Evolutionary conservation across 53 echinoderm and acorn worm genomes (phyloP).

Genomic region (Actinopyga echinites): DNA sequence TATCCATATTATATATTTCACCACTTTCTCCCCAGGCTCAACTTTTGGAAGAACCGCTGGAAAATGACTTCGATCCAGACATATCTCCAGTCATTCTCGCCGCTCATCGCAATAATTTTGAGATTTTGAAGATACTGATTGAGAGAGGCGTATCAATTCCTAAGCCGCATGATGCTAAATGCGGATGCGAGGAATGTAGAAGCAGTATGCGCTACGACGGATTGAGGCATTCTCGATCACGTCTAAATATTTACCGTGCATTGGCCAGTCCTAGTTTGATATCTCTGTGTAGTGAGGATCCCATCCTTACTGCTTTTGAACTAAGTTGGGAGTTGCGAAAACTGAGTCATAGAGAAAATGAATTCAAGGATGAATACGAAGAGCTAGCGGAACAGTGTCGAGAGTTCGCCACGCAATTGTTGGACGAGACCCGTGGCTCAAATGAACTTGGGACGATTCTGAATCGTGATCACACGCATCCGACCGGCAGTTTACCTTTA

Average conservation of each 20-base stretch:
- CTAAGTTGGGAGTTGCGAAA: slow-evolving; percentile 95
- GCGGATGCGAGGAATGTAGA: slow-evolving; percentile 96
- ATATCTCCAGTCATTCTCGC: slow-evolving; percentile 93
- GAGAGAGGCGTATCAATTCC: slow-evolving; percentile 97
- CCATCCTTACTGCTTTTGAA: slow-evolving; percentile 94
- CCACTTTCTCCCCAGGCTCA: slow-evolving; percentile 58
- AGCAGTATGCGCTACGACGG: slow-evolving; percentile 96
- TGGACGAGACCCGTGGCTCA: slow-evolving; percentile 95
- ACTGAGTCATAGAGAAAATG: slow-evolving; percentile 91
- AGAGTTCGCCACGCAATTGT: slow-evolving; percentile 79
- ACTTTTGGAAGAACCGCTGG: slow-evolving; percentile 81
- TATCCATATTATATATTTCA: not conserved
- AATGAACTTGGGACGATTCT: slow-evolving; percentile 85
- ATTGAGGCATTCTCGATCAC: slow-evolving; percentile 85
- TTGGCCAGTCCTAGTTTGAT: slow-evolving; percentile 94
- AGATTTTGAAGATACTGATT: slow-evolving; percentile 86
- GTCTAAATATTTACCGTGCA: slow-evolving; percentile 93
- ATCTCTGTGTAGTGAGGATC: slow-evolving; percentile 91
- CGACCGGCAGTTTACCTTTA: slow-evolving; percentile 65
- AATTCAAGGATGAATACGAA: slow-evolving; percentile 97
- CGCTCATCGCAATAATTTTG: slow-evolving; percentile 98
- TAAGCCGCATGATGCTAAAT: slow-evolving; percentile 95
- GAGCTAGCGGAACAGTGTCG: slow-evolving; percentile 87
- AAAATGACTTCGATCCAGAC: slow-evolving; percentile 92
- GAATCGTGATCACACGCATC: slow-evolving; percentile 76